Evolutionary conservation across 1,140 invertebrate species (phyloP), one percentile per base, ranked within the genome.

Genomic region (Saccostrea cuccullata): DNA sequence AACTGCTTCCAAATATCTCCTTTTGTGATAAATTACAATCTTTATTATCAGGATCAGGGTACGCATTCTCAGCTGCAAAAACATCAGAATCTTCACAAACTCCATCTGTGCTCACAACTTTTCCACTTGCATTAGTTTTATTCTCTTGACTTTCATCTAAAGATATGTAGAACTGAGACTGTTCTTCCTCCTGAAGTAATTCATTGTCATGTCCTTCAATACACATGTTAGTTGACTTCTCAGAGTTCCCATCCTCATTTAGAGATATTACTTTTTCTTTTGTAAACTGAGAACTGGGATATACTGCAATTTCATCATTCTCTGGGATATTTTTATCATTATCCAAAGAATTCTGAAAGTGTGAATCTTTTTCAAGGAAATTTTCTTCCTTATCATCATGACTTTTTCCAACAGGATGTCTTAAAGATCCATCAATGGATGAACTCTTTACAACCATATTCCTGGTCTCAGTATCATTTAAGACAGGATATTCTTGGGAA

Each of bases 151-250:
- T 77, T 26, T 77, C 70, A 36, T 93, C 93, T 13, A 94, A 83
- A 26, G 93, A 93, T 55, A 94, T 82, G 87, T 91, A 86, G 86
- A 94, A 94, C 73, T 92, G 92, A 73, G 87, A 89, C 20, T 93
- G 91, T 83, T 86, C 86, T 86, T 77, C 87, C 26, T 87, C 12
- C 36, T 84, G 17, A 67, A 87, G 77, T 83, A 30, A 77, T 12
- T 70, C 55, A 84, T 55, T 56, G 30, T 23, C 36, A 83, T 55
- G 30, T 77, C 58, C 40, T n/a, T 87, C 82, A 1, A 55, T 83
- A 36, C 8, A 55, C n/a, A 13, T 55, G 11, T 55, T 17, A 30
- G 40, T 55, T 55, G 47, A 84, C 13, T 23, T 36, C 26, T 84
- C 40, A 6, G 47, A 55, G 82, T 23, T 73, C 17, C 64, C 55